phyloP scores from a whole-genome alignment of 1,140 invertebrate genomes.

The Araneus ventricosus region DNA sequence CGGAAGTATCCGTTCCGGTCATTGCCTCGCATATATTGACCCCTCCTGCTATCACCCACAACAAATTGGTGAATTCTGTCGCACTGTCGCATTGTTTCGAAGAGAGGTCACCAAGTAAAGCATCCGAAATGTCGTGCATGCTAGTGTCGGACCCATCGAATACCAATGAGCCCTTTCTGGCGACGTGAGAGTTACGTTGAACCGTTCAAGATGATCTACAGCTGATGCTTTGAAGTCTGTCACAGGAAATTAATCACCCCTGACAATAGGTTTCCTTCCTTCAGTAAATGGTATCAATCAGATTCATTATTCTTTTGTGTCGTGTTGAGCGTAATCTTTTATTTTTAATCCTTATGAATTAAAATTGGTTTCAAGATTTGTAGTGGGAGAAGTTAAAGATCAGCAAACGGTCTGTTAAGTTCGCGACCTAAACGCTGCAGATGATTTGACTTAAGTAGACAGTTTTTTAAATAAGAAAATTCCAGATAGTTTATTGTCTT shows the following conservation, averaged over 20 bases:
- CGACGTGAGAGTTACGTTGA: not conserved
- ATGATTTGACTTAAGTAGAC: too few relatives aligned
- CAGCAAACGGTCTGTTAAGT: not conserved
- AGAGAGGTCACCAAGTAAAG: not conserved
- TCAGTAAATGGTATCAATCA: not conserved
- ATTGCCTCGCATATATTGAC: constrained; percentile 46
- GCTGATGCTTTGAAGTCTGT: not conserved
- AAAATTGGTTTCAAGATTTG: not conserved
- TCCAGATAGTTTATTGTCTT: too few relatives aligned
- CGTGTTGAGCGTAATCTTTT: not conserved
- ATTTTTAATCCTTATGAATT: constrained; percentile 34
- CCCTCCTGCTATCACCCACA: constrained; percentile 29
- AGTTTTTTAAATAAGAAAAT: too few relatives aligned
- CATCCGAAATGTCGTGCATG: constrained; percentile 22
- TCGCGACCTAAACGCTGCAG: not conserved
- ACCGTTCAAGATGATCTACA: constrained; percentile 6
- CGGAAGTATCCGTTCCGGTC: constrained; percentile 69
- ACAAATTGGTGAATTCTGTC: constrained; percentile 51
- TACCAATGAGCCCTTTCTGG: constrained; percentile 1
- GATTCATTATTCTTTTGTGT: constrained; percentile 32
- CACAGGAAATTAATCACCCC: constrained; percentile 31
- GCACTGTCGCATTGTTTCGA: constrained; percentile 14
- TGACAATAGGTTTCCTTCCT: constrained; percentile 20
- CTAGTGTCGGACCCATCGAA: not conserved
- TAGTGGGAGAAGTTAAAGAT: not conserved